Percentiles rank a stretch among this genome's conserved stretches.
phyloP scores from a whole-genome alignment of 1,140 invertebrate species.

The Calephelis nemesis region DNA sequence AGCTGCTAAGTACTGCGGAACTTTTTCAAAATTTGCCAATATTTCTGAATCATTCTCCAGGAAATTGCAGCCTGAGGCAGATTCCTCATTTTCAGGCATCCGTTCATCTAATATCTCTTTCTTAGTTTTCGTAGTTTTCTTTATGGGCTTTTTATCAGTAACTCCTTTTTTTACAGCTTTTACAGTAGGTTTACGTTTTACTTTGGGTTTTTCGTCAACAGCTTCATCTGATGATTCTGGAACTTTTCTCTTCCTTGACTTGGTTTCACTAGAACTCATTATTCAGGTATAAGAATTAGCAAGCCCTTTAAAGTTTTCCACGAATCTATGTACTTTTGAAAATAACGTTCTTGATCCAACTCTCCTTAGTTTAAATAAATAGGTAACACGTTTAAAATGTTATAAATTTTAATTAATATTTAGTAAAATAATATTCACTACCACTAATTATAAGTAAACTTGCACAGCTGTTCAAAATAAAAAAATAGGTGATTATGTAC shows the following conservation, averaged over 20 bases:
- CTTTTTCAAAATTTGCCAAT: slow-evolving; percentile 56
- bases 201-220: slow-evolving; percentile 19
- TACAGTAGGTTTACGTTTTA: slow-evolving; percentile 18
- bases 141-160: slow-evolving; percentile 18
- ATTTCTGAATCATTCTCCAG: slow-evolving; percentile 55
- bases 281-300: not conserved
- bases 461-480: too few species aligned
- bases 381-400: too few species aligned
- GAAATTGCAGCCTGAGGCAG: not conserved
- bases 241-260: slow-evolving; percentile 39
- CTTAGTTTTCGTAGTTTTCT: slow-evolving; percentile 20
- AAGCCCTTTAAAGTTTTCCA: not conserved
- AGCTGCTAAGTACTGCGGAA: slow-evolving; percentile 49
- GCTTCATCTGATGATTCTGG: slow-evolving; percentile 19
- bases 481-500: too few species aligned
- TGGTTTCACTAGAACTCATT: slow-evolving; percentile 27
- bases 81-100: not conserved
- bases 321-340: too few species aligned
- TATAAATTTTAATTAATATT: too few species aligned
- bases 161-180: slow-evolving; percentile 23
- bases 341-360: too few species aligned
- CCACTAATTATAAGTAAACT: too few species aligned
- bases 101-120: slow-evolving; percentile 26
- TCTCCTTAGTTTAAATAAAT: too few species aligned
- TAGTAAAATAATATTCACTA: too few species aligned